Percentiles rank a stretch among this genome's conserved stretches.
phyloP scores from a whole-genome alignment of 2,888 invertebrate species.

The Drosophila heteroneura region DNA sequence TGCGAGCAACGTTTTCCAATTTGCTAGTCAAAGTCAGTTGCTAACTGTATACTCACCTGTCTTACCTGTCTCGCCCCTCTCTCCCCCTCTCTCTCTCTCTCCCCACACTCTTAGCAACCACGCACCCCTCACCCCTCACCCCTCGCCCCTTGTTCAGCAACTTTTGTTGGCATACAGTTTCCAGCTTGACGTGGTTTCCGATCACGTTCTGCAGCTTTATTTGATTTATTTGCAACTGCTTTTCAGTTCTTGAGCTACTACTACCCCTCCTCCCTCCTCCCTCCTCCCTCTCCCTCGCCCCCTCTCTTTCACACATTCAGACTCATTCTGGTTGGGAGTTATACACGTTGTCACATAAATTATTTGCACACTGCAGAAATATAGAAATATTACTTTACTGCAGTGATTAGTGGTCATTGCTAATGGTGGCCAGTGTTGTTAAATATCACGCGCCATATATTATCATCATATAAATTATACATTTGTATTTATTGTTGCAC shows the following conservation, averaged over 20 bases:
- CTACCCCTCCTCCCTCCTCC: neutral
- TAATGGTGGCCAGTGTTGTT: constrained; percentile 61
- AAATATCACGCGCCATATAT: constrained; percentile 72
- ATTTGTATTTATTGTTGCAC: constrained; percentile 17
- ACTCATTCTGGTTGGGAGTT: constrained; percentile 17
- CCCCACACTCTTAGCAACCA: neutral
- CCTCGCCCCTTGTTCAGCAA: neutral
- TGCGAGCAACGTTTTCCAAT: constrained; percentile 10
- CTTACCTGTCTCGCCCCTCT: neutral
- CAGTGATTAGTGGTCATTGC: constrained; percentile 67
- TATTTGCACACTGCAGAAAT: constrained; percentile 53
- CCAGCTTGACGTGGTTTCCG: constrained; percentile 43
- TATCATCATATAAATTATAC: constrained; percentile 34
- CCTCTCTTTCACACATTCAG: neutral
- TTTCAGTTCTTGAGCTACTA: constrained; percentile 17
- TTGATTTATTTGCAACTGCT: constrained; percentile 67
- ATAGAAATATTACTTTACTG: constrained; percentile 8
- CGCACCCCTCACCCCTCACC: neutral
- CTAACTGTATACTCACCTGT: constrained; percentile 4
- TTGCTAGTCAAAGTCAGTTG: constrained; percentile 11
- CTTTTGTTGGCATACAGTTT: constrained; percentile 4
- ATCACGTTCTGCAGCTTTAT: constrained; percentile 74
- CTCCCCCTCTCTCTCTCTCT: neutral
- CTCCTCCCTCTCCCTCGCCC: neutral
- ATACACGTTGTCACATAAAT: constrained; percentile 74